Conservation (phyloP, 30 jellyfish, hydroid and myxozoan species). For the Chironex yamaguchii region DNA sequence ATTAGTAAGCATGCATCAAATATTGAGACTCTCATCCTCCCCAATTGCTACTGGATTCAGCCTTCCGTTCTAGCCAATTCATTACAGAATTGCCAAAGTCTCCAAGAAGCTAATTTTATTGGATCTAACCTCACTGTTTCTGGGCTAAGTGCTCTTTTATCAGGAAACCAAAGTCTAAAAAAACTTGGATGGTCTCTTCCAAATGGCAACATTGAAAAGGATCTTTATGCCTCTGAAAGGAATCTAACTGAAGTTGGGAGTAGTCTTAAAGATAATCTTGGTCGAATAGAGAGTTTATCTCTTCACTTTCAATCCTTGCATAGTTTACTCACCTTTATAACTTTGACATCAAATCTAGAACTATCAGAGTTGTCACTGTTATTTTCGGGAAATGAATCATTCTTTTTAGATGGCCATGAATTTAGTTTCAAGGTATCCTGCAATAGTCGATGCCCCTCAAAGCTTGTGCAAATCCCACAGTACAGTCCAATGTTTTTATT, state of each 20-base stretch:
- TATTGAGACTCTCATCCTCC: constrained; percentile 45
- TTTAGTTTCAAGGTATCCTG: constrained; percentile 34
- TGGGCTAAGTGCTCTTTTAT: constrained; percentile 44
- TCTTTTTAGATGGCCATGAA: not conserved
- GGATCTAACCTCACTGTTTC: constrained; percentile 73
- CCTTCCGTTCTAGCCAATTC: constrained; percentile 55
- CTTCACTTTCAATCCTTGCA: constrained; percentile 63
- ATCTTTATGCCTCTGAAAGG: constrained; percentile 25
- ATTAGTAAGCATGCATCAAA: constrained; percentile 35
- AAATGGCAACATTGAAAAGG: constrained; percentile 14
- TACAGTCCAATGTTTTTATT: constrained; percentile 23
- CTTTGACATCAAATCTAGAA: constrained; percentile 57
- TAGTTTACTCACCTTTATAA: constrained; percentile 65
- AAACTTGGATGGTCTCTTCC: constrained; percentile 88
- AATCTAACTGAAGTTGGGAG: constrained; percentile 36
- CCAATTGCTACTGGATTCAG: constrained; percentile 93
- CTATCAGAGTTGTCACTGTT: constrained; percentile 75
- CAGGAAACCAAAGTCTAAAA: constrained; percentile 52
- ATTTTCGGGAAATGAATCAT: constrained; percentile 56
- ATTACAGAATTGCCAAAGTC: constrained; percentile 68
- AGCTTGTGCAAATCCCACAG: constrained; percentile 50
- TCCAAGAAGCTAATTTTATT: constrained; percentile 69
- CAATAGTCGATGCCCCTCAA: constrained; percentile 56
- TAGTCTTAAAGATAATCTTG: constrained; percentile 36
- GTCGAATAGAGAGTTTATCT: constrained; percentile 67